Evolutionary conservation across 2,797 vertebrate species (phyloP), one percentile per base, ranked within the genome.

Genomic region (Erethizon dorsatum): DNA sequence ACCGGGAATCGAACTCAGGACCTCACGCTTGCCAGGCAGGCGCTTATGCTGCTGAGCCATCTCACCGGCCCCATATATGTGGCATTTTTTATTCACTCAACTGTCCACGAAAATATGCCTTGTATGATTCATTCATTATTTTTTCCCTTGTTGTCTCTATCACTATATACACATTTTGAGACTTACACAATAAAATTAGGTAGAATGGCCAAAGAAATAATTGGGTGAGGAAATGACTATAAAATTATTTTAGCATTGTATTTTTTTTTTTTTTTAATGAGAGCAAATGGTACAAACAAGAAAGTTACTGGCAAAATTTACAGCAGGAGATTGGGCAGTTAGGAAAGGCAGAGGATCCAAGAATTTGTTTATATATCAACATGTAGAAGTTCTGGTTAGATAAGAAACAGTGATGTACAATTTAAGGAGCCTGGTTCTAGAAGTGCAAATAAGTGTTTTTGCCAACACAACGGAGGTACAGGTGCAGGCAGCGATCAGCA

Each of bases 201-300:
- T 78, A 83, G 8, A 88, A 67, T 47, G 37, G 31, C 4, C 47
- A 78, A 77, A 88, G 18, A 63, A 45, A 41, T 33, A 31, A 33
- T 20, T 73, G 7, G 0, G 18, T 61, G 10, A 45, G 80, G 31
- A 88, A 91, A 50, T 82, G 24, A 61, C 26, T 92, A 41, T 83
- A 88, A 56, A 69, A 83, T 80, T 67, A 73, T 52, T 4, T 92
- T 83, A 79, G 2, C 13, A 33, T 33, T 80, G 7, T 56, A 78
- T 88, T 87, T 96, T 65, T 54, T 86, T 6, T 63, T 77, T n/a
- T n/a, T n/a, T n/a, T n/a, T n/a, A 28, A 59, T 45, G 56, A 92
- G 83, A 86, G 3, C 1, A 14, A 67, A 61, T 8, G 37, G 8
- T 59, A 83, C 12, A 56, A 89, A 82, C 31, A 4, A 1, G 31